These are phyloP conservation scores for Carposina sasakii DNA, from an alignment of 1,140 invertebrate species.

Conservation along the genomic window DNA sequence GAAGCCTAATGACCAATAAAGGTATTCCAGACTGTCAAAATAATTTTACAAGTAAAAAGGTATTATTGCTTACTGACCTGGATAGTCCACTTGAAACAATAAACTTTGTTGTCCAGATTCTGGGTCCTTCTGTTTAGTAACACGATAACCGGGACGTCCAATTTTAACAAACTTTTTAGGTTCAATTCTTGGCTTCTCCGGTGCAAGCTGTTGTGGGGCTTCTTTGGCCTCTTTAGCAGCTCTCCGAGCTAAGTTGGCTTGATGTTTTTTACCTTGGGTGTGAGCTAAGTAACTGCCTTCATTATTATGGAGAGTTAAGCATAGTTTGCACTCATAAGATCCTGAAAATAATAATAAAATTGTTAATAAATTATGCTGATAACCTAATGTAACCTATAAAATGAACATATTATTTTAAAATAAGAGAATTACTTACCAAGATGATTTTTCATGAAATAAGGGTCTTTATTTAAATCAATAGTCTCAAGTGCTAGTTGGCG, in stretches of 20 bases:
- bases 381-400: not conserved
- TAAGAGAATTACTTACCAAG: slow-evolving; percentile 74
- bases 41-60: no score
- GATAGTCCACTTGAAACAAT: slow-evolving; percentile 97
- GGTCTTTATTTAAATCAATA: slow-evolving; percentile 99
- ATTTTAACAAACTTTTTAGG: slow-evolving; percentile 99
- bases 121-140: slow-evolving; percentile 98
- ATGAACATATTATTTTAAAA: not conserved
- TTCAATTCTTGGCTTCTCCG: slow-evolving; percentile 95
- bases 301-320: slow-evolving; percentile 99
- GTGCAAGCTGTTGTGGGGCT: slow-evolving; percentile 89
- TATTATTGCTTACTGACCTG: no score
- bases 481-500: slow-evolving; percentile 97
- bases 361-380: no score
- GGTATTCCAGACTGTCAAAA: no score
- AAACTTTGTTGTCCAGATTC: slow-evolving; percentile 97
- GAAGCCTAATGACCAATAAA: no score
- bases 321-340: slow-evolving; percentile 99
- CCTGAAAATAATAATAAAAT: slow-evolving; percentile 71
- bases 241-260: slow-evolving; percentile 96
- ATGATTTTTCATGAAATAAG: slow-evolving; percentile 99
- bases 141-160: slow-evolving; percentile 98
- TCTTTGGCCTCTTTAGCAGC: slow-evolving; percentile 99
- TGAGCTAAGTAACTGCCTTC: slow-evolving; percentile 99
- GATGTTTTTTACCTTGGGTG: slow-evolving; percentile 99